A percentile compares a stretch with the other conserved stretches of the same genome.
Evolutionary conservation across 1,140 invertebrate species (phyloP).

Genomic region (Gonioctena quinquepunctata): DNA sequence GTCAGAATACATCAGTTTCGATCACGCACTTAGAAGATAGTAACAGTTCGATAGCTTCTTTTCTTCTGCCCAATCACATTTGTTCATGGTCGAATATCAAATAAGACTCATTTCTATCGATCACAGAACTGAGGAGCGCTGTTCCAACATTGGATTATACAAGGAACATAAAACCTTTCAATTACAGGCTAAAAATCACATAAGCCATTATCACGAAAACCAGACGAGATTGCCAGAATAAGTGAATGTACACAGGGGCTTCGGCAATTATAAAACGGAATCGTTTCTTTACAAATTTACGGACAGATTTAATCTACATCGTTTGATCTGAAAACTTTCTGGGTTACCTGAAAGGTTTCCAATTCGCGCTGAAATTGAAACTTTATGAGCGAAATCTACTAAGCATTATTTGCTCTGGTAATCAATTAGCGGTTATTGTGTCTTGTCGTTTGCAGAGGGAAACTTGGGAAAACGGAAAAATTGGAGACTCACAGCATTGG

Average conservation of each 20-base stretch:
- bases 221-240: not conserved
- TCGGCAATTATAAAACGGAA: conserved; percentile 38
- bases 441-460: not conserved
- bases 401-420: conserved; percentile 40
- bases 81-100: no score
- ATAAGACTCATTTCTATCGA: no score
- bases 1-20: no score
- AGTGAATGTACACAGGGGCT: conserved; percentile 14
- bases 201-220: no score
- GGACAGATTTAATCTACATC: conserved; percentile 39
- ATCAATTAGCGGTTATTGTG: conserved; percentile 36
- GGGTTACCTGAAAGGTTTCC: conserved; percentile 46
- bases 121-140: no score
- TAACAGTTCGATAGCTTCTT: no score
- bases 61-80: no score
- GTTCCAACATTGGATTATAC: no score
- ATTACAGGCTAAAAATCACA: no score
- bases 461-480: not conserved
- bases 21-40: no score
- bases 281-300: conserved; percentile 31
- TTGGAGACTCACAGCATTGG: not conserved
- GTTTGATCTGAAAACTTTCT: conserved; percentile 39
- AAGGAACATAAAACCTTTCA: no score
- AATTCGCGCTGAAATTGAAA: conserved; percentile 44
- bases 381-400: conserved; percentile 35